Conservation (phyloP, 2,113 vertebrate genomes). For the Serilophus lunatus region DNA sequence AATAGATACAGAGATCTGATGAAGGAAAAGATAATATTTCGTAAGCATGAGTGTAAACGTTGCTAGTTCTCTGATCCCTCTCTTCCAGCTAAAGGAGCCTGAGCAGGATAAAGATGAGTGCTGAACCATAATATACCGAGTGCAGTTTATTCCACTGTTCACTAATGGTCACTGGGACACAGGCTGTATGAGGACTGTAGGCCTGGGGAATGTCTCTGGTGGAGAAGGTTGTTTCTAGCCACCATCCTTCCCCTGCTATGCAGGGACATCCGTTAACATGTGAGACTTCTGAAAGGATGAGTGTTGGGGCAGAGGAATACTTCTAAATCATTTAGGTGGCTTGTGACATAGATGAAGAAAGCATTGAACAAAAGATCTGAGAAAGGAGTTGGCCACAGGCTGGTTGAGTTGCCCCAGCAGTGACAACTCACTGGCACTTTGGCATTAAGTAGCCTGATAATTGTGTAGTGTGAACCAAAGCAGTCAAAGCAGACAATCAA, state of each 20-base stretch:
- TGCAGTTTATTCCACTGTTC: not conserved
- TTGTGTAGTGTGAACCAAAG: not conserved
- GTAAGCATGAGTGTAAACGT: not conserved
- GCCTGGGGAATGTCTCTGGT: not conserved
- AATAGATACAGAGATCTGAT: not conserved
- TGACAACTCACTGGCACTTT: not conserved
- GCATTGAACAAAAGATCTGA: not conserved
- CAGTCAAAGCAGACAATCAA: not conserved
- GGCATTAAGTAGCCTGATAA: not conserved
- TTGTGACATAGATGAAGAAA: not conserved
- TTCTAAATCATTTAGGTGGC: not conserved
- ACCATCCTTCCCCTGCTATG: not conserved
- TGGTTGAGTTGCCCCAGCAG: not conserved
- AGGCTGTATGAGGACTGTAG: accelerated
- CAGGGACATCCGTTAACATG: accelerated
- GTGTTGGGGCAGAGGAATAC: not conserved
- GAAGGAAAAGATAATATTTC: not conserved
- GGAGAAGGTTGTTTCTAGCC: not conserved
- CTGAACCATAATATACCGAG: not conserved
- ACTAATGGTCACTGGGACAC: not conserved
- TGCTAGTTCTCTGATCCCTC: not conserved
- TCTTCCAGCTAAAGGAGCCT: not conserved
- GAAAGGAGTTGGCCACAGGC: not conserved
- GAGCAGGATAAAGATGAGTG: not conserved
- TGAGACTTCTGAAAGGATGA: not conserved